Base-by-base conservation (phyloP, 1,140 invertebrate species). In the Drosophila gunungcola region DNA sequence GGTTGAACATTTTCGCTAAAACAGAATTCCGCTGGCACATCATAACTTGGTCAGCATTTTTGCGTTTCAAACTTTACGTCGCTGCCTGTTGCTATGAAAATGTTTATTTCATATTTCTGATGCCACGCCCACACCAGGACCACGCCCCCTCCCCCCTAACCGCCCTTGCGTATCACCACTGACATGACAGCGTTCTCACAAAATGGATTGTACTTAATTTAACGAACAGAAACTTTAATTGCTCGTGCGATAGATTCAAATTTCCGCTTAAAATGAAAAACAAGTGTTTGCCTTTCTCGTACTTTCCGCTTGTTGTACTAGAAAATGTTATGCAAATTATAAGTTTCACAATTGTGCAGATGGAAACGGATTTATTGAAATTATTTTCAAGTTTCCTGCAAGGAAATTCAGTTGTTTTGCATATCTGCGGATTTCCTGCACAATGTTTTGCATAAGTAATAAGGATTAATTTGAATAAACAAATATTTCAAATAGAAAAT, bases 141-240 rank as follows among this genome's bases (percentile, higher is more conserved):
- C 27, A 45, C 10, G 7, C 45, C 13, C 39, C 11, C 39, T 4
- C 45, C n/a, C 43, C 10, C 7, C 16, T 21, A 21, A 32, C 29
- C 5, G 29, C 46, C 5, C 25, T 60, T 56, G 62, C 70, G 54
- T 52, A 48, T 62, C 32, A 32, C 29, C 25, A n/a, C 34, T 65
- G 62, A 80, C 77, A 77, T 85, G 80, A 85, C 77, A 80, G 61
- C 48, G 38, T 77, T 64, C 67, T 55, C 57, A 63, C 62, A 68
- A 77, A 77, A 77, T 85, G 64, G 80, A 69, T 80, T 68, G 45
- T 60, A 60, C 72, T 84, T 77, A 62, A 85, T 84, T 84, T 61
- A 79, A 79, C 39, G 32, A 45, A 34, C 65, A 39, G 65, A 9
- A 69, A 67, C 61, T 69, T 70, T 57, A 70, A 70, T 70, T 70